Percentiles rank a stretch among this genome's conserved stretches.
phyloP scores from a whole-genome alignment of 2,888 invertebrate species.

The Lepidonotus clava region DNA sequence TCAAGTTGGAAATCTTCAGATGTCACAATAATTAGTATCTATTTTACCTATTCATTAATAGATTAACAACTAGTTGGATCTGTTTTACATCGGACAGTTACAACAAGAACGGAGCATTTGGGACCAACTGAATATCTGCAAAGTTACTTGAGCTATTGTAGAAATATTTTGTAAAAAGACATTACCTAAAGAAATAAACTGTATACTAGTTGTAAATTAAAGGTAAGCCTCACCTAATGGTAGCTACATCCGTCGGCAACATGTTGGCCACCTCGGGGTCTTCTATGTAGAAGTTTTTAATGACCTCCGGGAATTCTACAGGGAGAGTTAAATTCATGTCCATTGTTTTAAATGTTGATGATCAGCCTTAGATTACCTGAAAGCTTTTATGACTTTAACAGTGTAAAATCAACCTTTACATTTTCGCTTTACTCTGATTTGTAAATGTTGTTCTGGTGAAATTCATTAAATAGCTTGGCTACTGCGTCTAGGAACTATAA shows the following conservation, averaged over 20 bases:
- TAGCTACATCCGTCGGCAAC: conserved; percentile 84
- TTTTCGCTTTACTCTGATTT: neutral
- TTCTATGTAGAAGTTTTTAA: conserved; percentile 92
- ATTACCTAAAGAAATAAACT: too few relatives aligned
- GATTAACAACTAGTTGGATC: too few relatives aligned
- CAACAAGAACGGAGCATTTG: too few relatives aligned
- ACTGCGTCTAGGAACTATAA: neutral
- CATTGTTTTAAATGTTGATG: neutral
- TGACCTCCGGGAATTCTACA: conserved; percentile 84
- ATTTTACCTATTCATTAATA: too few relatives aligned
- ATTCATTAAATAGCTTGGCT: neutral
- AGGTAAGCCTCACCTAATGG: conserved; percentile 83
- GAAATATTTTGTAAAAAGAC: too few relatives aligned
- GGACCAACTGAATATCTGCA: too few relatives aligned
- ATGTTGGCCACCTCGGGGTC: conserved; percentile 86
- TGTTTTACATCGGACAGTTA: too few relatives aligned
- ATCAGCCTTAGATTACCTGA: neutral
- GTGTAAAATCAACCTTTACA: neutral
- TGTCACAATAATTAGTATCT: too few relatives aligned
- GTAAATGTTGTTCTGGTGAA: neutral
- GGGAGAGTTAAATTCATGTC: neutral
- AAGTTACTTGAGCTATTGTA: too few relatives aligned
- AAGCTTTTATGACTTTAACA: neutral
- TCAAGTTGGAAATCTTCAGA: too few relatives aligned
- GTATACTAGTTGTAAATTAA: too few relatives aligned